These are phyloP conservation scores for Agelas oroides DNA, from an alignment of 37 sponge, comb jelly and placozoan genomes.

Conservation along the genomic window DNA sequence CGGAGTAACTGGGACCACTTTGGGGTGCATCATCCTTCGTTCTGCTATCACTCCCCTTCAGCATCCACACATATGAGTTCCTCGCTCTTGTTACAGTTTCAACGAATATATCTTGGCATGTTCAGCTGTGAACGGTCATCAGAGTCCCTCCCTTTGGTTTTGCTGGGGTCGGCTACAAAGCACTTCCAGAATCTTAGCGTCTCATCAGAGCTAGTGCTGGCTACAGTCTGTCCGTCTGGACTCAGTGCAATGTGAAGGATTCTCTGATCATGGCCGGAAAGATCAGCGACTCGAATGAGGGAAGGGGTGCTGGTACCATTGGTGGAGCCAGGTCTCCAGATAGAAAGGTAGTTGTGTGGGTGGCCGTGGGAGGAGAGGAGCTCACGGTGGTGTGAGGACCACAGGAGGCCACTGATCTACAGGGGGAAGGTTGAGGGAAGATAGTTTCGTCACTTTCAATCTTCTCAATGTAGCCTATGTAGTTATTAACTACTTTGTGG, in stretches of 20 bases:
- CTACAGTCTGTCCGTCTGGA: slow-evolving; percentile 86
- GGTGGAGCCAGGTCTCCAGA: slow-evolving; percentile 69
- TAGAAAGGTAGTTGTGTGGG: slow-evolving; percentile 71
- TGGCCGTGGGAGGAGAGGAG: slow-evolving; percentile 89
- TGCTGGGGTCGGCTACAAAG: slow-evolving; percentile 34
- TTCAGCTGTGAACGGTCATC: not conserved
- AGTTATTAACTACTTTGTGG: too few species aligned
- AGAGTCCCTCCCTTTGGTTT: not conserved
- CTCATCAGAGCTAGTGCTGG: slow-evolving; percentile 91
- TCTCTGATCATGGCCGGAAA: slow-evolving; percentile 76
- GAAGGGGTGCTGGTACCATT: slow-evolving; percentile 12
- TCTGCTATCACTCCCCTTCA: too few species aligned
- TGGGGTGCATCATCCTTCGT: too few species aligned
- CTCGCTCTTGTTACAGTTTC: too few species aligned
- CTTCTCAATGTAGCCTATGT: too few species aligned
- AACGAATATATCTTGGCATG: slow-evolving; percentile 30
- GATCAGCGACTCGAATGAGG: slow-evolving; percentile 50
- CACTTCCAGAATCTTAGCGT: slow-evolving; percentile 92
- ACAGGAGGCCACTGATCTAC: slow-evolving; percentile 68
- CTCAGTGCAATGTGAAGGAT: slow-evolving; percentile 75
- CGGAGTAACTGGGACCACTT: too few species aligned
- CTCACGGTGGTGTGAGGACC: slow-evolving; percentile 81
- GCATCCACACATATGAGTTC: too few species aligned
- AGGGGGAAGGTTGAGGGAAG: too few species aligned
- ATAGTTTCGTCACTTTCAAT: too few species aligned